Base-by-base conservation (phyloP, 2,888 invertebrate genomes). In the Neocrepidodera transversa region DNA sequence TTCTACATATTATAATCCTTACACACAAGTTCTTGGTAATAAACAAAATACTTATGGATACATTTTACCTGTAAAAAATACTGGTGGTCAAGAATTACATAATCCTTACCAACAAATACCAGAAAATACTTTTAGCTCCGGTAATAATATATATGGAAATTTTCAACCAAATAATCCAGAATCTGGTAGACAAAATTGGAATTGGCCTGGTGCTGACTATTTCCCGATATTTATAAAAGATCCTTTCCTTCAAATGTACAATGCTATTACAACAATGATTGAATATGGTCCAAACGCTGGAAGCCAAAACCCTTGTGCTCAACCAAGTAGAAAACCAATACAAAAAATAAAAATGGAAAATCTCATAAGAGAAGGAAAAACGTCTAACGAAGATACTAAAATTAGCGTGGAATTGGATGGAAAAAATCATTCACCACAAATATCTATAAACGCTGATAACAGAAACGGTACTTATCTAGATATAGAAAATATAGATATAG, bases 241-340 rank as follows among this genome's bases (percentile, higher is more conserved):
- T 69, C 86, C 86, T 0, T 72, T 86, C 8, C 69, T 84, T 5
- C 82, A 81, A 57, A 78, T 84, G 48, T 74, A 82, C 26, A 85
- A 84, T 42, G 83, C 83, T 2, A 81, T 82, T 72, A 82, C 81
- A 23, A 83, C 82, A 62, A 80, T 86, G 68, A 70, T 86, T 40
- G 85, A 87, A 74, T 83, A 84, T 64, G 86, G 86, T 1, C 85
- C 85, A 67, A 79, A 70, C 45, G 84, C 84, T 32, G 85, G 85
- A 10, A 53, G 38, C 8, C 67, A 59, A 18, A 68, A 66, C n/a
- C 70, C 69, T 38, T 72, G 71, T 51, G 60, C 68, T 16, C 14
- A 11, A 10, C 43, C 43, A 1, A 57, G 57, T 13, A 66, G 62
- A 45, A 63, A 64, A 18, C 59, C 52, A 32, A 35, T 8, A 1